Evolutionary conservation across 2,797 vertebrate genomes (phyloP).

Genomic region (Vultur gryphus): DNA sequence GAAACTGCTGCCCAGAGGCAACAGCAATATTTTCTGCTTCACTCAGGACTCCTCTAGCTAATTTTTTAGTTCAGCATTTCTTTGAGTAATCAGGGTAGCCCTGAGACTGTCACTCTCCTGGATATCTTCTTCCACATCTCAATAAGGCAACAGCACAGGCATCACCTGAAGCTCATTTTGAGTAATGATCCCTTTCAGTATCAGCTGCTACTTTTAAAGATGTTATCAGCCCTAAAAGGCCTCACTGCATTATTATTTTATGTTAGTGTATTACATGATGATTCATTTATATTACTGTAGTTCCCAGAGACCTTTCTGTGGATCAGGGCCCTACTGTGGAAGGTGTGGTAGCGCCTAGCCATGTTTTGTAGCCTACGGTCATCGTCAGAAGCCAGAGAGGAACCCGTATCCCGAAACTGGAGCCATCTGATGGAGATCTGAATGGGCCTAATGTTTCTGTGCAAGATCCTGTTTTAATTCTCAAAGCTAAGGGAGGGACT

Average conservation of each 20-base stretch:
- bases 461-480: background rate
- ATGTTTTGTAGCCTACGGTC: background rate
- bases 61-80: background rate
- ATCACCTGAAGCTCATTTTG: background rate
- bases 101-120: background rate
- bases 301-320: background rate
- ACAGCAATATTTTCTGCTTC: background rate
- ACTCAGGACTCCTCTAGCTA: background rate
- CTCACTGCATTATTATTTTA: background rate
- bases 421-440: background rate
- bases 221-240: background rate
- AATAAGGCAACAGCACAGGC: background rate
- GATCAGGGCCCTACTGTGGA: background rate
- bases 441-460: background rate
- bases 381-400: background rate
- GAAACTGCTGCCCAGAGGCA: background rate
- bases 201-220: background rate
- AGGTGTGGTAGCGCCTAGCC: background rate
- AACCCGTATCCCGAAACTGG: accelerated
- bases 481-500: background rate
- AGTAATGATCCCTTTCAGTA: background rate
- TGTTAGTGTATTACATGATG: background rate
- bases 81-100: background rate
- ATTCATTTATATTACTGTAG: background rate
- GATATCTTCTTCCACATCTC: background rate